Evolutionary conservation across 2,113 vertebrate genomes (phyloP).

Genomic region (Triplophysa siluroides): DNA sequence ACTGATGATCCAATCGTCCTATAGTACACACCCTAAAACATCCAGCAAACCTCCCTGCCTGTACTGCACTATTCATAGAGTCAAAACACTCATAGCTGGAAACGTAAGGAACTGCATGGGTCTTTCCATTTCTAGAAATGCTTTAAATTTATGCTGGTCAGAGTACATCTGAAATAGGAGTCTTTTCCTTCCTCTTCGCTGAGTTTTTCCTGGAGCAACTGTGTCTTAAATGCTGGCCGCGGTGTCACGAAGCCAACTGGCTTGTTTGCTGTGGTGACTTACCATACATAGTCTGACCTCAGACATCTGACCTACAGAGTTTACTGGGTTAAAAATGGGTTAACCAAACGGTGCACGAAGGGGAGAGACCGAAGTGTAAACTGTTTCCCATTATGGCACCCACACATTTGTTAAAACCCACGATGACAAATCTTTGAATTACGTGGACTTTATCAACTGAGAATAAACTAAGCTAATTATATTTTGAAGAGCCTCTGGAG

Average conservation of each 20-base stretch:
- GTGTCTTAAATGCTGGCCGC: conserved; percentile 16
- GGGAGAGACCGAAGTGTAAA: neutral
- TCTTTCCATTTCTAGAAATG: conserved; percentile 18
- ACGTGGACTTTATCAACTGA: neutral
- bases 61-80: conserved; percentile 21
- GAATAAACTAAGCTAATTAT: neutral
- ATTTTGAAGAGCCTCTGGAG: neutral
- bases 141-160: conserved; percentile 10
- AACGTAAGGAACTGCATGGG: conserved; percentile 41
- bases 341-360: neutral
- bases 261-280: conserved; percentile 3
- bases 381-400: conserved; percentile 12
- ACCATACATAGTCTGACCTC: conserved; percentile 15
- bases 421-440: conserved; percentile 10
- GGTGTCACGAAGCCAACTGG: conserved; percentile 12
- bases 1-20: conserved; percentile 32
- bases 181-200: conserved; percentile 32
- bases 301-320: conserved; percentile 19
- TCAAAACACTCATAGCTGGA: neutral
- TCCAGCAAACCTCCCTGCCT: conserved; percentile 1
- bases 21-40: conserved; percentile 4
- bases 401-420: neutral
- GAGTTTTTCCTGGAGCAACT: conserved; percentile 37
- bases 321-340: conserved; percentile 30
- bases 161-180: conserved; percentile 36